A percentile compares a stretch with the other conserved stretches of the same genome.
phyloP scores from a whole-genome alignment of 1,140 invertebrate species.

The Ganaspis sp. region DNA sequence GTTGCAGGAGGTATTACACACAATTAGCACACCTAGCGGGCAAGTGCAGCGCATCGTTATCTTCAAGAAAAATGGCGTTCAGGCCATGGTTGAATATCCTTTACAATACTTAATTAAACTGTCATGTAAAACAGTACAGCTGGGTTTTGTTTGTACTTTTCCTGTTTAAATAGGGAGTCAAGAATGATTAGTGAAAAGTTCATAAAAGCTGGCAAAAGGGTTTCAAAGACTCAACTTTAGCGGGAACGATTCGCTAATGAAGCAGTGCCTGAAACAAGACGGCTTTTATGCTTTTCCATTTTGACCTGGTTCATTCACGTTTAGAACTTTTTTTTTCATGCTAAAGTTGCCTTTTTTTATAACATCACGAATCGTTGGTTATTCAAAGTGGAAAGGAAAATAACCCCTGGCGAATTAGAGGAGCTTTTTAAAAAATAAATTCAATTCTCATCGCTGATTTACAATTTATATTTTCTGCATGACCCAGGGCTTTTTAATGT shows the following conservation, averaged over 20 bases:
- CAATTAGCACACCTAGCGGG: constrained; percentile 95
- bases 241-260: not conserved
- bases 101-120: constrained; percentile 75
- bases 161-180: constrained; percentile 11
- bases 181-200: constrained; percentile 16
- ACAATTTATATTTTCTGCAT: constrained; percentile 7
- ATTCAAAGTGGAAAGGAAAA: not conserved
- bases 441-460: constrained; percentile 1
- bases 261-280: constrained; percentile 1
- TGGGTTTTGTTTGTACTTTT: constrained; percentile 29
- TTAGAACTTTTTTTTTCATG: not conserved
- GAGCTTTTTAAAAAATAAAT: not conserved
- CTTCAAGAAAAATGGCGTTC: constrained; percentile 98
- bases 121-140: constrained; percentile 20
- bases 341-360: not conserved
- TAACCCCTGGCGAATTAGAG: not conserved
- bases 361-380: not conserved
- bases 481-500: not conserved
- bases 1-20: constrained; percentile 97
- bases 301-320: not conserved
- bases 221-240: not conserved
- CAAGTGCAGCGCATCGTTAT: constrained; percentile 98
- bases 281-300: not conserved
- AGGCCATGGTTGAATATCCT: constrained; percentile 99
- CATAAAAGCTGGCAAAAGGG: not conserved